Evolutionary conservation across 1,140 invertebrate genomes (phyloP).

Genomic region (Brachionus plicatilis): DNA sequence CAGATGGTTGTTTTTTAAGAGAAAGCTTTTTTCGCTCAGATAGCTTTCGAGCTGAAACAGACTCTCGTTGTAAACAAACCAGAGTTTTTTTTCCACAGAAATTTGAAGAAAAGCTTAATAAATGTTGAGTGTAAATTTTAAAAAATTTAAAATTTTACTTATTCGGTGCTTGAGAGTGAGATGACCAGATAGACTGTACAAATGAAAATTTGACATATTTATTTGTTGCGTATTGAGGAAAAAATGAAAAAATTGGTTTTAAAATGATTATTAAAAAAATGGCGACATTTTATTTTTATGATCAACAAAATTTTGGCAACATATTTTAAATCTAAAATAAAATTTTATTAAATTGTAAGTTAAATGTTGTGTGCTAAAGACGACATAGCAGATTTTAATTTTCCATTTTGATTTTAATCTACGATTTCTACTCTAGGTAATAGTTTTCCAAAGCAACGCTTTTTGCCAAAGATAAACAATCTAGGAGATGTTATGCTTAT

Average conservation of each 20-base stretch:
- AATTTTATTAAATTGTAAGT: not conserved
- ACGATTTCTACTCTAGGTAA: not conserved
- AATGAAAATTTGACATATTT: not conserved
- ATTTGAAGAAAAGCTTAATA: constrained; percentile 14
- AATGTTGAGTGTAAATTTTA: not conserved
- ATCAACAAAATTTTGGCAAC: not conserved
- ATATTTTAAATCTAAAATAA: not conserved
- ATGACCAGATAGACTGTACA: constrained; percentile 19
- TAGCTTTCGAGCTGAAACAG: not conserved
- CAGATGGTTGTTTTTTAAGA: not conserved
- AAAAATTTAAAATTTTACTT: not conserved
- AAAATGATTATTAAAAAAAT: not conserved
- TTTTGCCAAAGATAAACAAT: not conserved
- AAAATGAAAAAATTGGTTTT: not conserved
- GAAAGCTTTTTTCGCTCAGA: constrained; percentile 21
- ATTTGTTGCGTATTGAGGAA: not conserved
- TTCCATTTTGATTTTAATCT: not conserved
- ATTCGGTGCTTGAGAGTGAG: not conserved
- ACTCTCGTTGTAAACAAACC: constrained; percentile 20
- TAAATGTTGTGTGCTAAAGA: not conserved
- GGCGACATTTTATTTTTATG: not conserved
- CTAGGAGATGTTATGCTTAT: not conserved
- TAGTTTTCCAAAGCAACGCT: not conserved
- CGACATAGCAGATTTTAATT: not conserved
- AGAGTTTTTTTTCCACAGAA: not conserved